Evolutionary conservation across 1,140 invertebrate species (phyloP).

Genomic region (Nixonia krombeini): DNA sequence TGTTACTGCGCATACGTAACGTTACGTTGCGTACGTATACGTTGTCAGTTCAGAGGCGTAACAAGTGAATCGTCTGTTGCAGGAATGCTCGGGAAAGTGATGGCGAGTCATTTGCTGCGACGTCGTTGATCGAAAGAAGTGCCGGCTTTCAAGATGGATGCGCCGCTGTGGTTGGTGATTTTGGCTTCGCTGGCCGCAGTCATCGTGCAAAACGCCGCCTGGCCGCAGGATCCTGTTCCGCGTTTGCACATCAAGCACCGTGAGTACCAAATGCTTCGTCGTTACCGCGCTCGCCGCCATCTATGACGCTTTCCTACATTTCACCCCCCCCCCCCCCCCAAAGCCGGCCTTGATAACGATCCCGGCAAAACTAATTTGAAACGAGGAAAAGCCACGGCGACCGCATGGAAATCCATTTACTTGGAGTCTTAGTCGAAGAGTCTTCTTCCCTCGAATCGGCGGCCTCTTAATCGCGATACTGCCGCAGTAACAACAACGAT

Average conservation of each 20-base stretch:
- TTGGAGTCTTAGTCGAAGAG: not conserved
- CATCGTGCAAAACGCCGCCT: slow-evolving; percentile 47
- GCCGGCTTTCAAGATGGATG: slow-evolving; percentile 50
- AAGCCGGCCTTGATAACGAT: no score
- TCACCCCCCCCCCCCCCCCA: no score
- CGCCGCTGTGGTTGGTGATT: slow-evolving; percentile 48
- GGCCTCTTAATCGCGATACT: slow-evolving; percentile 28
- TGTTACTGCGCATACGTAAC: no score
- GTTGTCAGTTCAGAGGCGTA: no score
- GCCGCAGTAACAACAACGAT: slow-evolving; percentile 1
- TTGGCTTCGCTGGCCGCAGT: slow-evolving; percentile 44
- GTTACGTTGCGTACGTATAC: no score
- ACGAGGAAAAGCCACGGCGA: no score
- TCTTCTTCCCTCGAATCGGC: no score
- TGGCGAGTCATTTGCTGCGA: slow-evolving; percentile 40
- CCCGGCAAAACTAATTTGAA: no score
- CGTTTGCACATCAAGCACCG: slow-evolving; percentile 48
- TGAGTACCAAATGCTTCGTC: slow-evolving; percentile 26
- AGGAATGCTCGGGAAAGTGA: slow-evolving; percentile 41
- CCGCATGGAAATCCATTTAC: no score
- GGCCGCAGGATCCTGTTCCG: slow-evolving; percentile 44
- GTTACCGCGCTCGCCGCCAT: no score
- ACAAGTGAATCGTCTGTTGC: no score
- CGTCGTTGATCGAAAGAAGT: slow-evolving; percentile 44
- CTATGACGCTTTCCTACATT: no score